Conservation (phyloP, 2,797 vertebrate genomes). For the Neosalanx taihuensis region DNA sequence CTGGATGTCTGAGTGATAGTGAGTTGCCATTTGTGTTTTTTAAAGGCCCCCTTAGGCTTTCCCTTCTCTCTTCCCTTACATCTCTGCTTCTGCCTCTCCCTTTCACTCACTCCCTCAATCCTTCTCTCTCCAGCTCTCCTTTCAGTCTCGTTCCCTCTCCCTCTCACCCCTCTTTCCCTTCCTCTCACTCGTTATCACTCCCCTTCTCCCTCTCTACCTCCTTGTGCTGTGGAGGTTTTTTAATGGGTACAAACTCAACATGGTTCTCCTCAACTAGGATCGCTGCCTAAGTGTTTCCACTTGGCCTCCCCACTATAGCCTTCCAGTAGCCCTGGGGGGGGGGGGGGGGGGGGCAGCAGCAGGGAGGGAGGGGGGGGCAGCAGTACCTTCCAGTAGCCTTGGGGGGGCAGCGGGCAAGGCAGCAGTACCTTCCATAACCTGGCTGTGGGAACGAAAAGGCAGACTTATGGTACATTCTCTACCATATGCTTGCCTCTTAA, state of each 20-base stretch:
- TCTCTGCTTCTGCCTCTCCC: conserved; percentile 26
- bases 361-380: too few species aligned
- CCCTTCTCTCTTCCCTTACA: conserved; percentile 24
- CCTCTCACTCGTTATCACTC: too few species aligned
- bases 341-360: too few species aligned
- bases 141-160: not conserved
- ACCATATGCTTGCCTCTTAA: not conserved
- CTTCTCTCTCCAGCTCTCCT: not conserved
- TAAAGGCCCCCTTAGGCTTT: conserved; percentile 26
- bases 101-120: conserved; percentile 26
- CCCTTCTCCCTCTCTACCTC: not conserved
- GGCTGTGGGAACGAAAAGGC: not conserved
- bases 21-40: conserved; percentile 52
- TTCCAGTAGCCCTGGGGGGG: not conserved
- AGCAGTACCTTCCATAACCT: not conserved
- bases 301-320: conserved; percentile 12
- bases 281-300: conserved; percentile 25
- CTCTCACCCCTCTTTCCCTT: not conserved
- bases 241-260: conserved; percentile 23
- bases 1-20: conserved; percentile 6
- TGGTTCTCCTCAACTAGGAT: conserved; percentile 6
- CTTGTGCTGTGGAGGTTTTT: not conserved
- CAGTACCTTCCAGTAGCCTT: not conserved
- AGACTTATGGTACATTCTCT: not conserved
- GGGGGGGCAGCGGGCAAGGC: too few species aligned